Evolutionary conservation across 2,797 vertebrate species (phyloP).

Genomic region (Onychomys torridus): DNA sequence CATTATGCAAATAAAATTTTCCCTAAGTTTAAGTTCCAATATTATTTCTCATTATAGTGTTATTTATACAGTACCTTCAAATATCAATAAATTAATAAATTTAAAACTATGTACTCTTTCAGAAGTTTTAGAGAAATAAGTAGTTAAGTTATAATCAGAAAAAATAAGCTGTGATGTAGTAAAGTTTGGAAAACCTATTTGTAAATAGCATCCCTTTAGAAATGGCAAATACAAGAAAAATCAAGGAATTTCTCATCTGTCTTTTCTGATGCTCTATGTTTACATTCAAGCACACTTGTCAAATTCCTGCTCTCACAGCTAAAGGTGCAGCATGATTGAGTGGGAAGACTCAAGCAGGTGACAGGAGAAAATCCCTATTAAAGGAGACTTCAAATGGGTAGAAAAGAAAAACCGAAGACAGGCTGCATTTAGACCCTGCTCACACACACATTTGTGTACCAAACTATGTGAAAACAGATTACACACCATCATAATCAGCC

Average conservation of each 20-base stretch:
- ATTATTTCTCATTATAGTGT: background rate
- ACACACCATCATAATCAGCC: background rate
- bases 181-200: background rate
- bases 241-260: background rate
- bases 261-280: background rate
- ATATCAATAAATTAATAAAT: conserved; percentile 37
- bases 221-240: conserved; percentile 13
- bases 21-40: background rate
- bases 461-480: conserved; percentile 36
- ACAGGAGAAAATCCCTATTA: background rate
- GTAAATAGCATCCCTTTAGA: background rate
- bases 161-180: background rate
- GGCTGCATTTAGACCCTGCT: background rate
- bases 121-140: background rate
- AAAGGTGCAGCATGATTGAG: background rate
- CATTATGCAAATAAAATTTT: conserved; percentile 10
- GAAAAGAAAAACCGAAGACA: background rate
- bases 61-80: conserved; percentile 21
- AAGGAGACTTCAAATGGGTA: background rate
- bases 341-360: background rate
- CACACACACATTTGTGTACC: background rate
- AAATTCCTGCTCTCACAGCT: conserved; percentile 17
- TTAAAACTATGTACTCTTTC: conserved; percentile 49
- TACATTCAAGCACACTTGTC: background rate
- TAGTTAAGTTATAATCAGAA: background rate